Percentiles rank a stretch among this genome's conserved stretches.
phyloP scores from a whole-genome alignment of 2,888 invertebrate species.

The Conomelus anceps region DNA sequence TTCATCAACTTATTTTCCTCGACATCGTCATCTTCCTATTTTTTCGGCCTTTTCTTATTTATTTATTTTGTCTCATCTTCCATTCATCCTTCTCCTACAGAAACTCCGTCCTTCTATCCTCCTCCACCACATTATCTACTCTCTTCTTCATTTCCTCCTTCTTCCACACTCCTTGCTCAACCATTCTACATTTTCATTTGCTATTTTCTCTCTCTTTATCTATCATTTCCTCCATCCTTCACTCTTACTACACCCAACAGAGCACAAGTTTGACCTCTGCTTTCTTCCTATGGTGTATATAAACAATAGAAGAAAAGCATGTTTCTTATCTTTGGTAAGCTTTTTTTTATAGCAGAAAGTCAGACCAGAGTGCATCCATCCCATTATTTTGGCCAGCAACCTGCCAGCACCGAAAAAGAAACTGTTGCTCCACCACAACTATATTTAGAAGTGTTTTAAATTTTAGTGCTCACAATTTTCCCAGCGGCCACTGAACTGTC shows the following conservation, averaged over 20 bases:
- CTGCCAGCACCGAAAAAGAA: neutral
- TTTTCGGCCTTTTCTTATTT: too few relatives aligned
- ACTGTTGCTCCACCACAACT: neutral
- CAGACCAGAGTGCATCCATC: neutral
- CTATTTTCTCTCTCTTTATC: neutral
- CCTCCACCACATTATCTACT: too few relatives aligned
- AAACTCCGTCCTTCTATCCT: too few relatives aligned
- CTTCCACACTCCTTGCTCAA: neutral
- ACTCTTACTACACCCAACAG: neutral
- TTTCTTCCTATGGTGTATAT: neutral
- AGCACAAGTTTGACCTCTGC: neutral
- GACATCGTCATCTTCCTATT: too few relatives aligned
- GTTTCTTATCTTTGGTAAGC: neutral
- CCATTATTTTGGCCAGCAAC: neutral
- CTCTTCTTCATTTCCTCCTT: neutral
- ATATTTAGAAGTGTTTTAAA: neutral
- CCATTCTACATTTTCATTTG: too few relatives aligned
- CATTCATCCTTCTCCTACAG: too few relatives aligned
- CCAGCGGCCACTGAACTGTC: neutral
- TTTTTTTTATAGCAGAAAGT: neutral
- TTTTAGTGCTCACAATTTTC: neutral
- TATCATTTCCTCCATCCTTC: neutral
- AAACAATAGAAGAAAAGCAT: neutral
- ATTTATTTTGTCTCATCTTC: too few relatives aligned
- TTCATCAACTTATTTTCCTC: too few relatives aligned